Evolutionary conservation across 2,113 vertebrate genomes (phyloP).

Genomic region (Bos javanicus): DNA sequence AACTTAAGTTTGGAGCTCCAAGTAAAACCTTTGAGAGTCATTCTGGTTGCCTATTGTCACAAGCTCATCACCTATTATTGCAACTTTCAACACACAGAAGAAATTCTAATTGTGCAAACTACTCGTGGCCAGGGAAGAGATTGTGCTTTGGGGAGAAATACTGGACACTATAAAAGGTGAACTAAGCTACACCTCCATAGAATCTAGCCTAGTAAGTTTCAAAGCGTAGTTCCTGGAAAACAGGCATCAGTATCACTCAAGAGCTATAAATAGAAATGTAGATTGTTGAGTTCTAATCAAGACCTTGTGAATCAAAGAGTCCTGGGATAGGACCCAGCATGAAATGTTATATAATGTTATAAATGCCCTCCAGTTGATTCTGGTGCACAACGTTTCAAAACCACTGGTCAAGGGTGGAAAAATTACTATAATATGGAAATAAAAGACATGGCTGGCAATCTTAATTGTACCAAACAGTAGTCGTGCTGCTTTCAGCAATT

Average conservation of each 20-base stretch:
- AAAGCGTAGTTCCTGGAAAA: not conserved
- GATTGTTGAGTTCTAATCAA: not conserved
- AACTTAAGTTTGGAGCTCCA: not conserved
- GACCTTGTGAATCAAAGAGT: not conserved
- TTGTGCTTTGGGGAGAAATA: not conserved
- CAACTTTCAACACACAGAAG: not conserved
- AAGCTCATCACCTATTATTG: not conserved
- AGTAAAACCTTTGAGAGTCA: not conserved
- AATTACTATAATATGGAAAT: not conserved
- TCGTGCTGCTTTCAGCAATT: not conserved
- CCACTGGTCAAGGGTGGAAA: not conserved
- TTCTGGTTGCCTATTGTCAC: not conserved
- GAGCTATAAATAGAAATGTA: not conserved
- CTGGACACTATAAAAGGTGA: not conserved
- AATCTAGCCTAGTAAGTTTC: not conserved
- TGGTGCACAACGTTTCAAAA: not conserved
- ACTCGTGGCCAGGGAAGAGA: not conserved
- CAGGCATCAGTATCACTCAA: not conserved
- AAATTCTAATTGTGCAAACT: not conserved
- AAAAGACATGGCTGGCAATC: not conserved
- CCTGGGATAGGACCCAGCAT: fast-evolving
- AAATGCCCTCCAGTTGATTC: not conserved
- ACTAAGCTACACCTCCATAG: not conserved
- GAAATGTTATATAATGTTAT: not conserved
- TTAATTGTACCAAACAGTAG: not conserved